A percentile compares a stretch with the other conserved stretches of the same genome.
Conservation (phyloP, 2,888 invertebrate genomes). For the Tipula lateralis region DNA sequence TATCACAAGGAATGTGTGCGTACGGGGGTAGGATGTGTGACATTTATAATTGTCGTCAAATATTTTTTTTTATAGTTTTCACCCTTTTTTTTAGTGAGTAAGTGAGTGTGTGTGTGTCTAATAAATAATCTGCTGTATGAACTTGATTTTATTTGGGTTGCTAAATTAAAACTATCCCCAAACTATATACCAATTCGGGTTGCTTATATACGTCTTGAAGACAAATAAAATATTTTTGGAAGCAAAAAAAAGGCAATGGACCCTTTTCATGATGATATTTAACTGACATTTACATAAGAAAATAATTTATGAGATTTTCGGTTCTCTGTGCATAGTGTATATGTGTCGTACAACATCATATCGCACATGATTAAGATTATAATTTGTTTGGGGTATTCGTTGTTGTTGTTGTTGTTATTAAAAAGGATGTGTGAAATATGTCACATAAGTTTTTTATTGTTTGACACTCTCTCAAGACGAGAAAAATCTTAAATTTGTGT, state of each 20-base stretch:
- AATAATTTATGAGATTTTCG: conserved; percentile 3
- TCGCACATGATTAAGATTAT: conserved; percentile 13
- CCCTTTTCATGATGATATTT: conserved; percentile 19
- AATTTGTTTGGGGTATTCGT: neutral
- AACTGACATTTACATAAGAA: neutral
- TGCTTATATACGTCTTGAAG: neutral
- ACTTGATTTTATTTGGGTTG: neutral
- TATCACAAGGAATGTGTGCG: neutral
- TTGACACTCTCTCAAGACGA: neutral
- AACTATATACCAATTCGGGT: neutral
- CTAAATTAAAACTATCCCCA: neutral
- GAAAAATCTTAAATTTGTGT: neutral
- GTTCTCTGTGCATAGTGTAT: neutral
- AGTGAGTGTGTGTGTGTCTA: neutral
- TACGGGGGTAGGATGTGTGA: conserved; percentile 9
- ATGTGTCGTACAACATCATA: neutral
- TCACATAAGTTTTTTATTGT: conserved; percentile 24
- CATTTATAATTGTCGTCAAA: conserved; percentile 5
- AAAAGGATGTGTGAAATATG: conserved; percentile 15
- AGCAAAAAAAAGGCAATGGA: conserved; percentile 12
- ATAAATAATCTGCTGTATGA: neutral
- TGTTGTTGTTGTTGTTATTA: neutral
- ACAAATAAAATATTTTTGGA: neutral
- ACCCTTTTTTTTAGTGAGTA: neutral
- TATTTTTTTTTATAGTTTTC: neutral